A percentile compares a stretch with the other conserved stretches of the same genome.
Evolutionary conservation across 2,113 vertebrate species (phyloP).

Genomic region (Egretta garzetta): DNA sequence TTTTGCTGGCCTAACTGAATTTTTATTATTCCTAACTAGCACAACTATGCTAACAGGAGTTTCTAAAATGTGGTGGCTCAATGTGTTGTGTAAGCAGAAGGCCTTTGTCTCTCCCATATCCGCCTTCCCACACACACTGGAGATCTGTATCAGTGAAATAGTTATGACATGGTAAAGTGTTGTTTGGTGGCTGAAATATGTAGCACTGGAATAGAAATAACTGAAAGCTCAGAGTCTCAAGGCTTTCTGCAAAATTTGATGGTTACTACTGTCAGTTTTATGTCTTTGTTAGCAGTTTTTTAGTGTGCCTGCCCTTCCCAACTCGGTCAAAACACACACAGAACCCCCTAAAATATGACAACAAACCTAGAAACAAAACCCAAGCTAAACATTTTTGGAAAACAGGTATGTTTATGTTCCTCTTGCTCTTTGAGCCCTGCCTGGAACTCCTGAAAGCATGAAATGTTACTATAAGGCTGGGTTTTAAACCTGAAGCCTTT

Average conservation of each 20-base stretch:
- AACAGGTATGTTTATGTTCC: not conserved
- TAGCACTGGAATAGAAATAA: not conserved
- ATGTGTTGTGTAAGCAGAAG: slow-evolving; percentile 30
- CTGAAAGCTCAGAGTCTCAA: not conserved
- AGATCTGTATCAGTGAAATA: slow-evolving; percentile 9
- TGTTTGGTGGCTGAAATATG: not conserved
- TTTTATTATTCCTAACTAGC: not conserved
- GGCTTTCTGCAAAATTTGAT: not conserved
- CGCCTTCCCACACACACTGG: not conserved
- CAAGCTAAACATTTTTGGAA: not conserved
- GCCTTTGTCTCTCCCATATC: slow-evolving; percentile 17
- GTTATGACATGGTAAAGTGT: not conserved
- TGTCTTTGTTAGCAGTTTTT: not conserved
- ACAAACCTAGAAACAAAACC: not conserved
- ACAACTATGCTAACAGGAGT: not conserved
- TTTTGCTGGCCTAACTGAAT: not conserved
- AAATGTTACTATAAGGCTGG: not conserved
- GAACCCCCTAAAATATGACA: rapidly evolving
- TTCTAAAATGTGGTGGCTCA: not conserved
- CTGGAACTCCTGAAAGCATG: not conserved
- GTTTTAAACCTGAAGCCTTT: not conserved
- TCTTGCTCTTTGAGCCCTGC: not conserved
- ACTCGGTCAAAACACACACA: not conserved
- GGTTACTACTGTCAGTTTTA: not conserved
- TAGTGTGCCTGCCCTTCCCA: not conserved